Evolutionary conservation across 2,113 vertebrate species (phyloP).

Genomic region (Hydrolagus affinis): DNA sequence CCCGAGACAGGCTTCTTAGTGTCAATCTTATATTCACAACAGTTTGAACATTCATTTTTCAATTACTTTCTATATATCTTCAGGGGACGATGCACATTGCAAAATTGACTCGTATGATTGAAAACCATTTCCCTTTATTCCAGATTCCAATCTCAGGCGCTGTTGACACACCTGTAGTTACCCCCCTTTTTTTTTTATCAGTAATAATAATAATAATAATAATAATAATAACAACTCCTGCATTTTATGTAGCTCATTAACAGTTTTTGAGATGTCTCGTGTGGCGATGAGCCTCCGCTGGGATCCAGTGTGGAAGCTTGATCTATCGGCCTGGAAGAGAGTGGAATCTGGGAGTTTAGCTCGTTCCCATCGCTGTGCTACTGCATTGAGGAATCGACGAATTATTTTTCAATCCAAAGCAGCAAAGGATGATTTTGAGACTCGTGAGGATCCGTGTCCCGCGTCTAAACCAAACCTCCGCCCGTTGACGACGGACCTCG

Average conservation of each 20-base stretch:
- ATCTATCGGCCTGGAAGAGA: background rate
- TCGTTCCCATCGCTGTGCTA: background rate
- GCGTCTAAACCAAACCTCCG: background rate
- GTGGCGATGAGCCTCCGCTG: background rate
- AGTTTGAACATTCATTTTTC: conserved; percentile 7
- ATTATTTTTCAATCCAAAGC: too few species aligned
- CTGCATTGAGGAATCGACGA: too few species aligned
- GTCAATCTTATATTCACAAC: background rate
- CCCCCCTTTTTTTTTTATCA: too few species aligned
- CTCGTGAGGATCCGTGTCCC: too few species aligned
- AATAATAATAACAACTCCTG: too few species aligned
- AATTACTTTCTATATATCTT: background rate
- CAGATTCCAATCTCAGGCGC: too few species aligned
- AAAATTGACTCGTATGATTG: background rate
- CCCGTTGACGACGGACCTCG: conserved; percentile 11
- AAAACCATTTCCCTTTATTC: background rate
- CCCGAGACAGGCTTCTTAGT: background rate
- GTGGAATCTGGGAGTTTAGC: background rate
- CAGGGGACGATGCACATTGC: background rate
- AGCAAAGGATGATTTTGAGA: too few species aligned
- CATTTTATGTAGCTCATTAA: too few species aligned
- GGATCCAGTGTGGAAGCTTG: background rate
- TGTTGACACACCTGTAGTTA: too few species aligned
- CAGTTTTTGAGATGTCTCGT: too few species aligned
- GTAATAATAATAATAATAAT: too few species aligned